A percentile compares a stretch with the other conserved stretches of the same genome.
Conservation (phyloP, 2,113 vertebrate species). For the Xenopus borealis region DNA sequence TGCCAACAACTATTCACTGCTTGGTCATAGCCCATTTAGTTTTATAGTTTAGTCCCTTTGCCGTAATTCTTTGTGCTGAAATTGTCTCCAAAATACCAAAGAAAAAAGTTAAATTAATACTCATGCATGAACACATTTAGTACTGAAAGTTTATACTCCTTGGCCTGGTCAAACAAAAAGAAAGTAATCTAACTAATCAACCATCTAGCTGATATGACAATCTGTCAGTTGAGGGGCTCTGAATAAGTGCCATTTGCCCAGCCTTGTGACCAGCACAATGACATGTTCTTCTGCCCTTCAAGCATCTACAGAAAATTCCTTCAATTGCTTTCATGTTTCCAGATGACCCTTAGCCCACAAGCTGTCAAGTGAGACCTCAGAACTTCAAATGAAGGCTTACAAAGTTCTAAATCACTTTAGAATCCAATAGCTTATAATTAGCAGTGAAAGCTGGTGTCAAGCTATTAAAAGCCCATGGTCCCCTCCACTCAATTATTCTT, state of each 20-base stretch:
- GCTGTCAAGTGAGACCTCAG: not conserved
- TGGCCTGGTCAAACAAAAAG: slow-evolving; percentile 12
- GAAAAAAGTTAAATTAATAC: not conserved
- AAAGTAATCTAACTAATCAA: slow-evolving; percentile 6
- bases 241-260: slow-evolving; percentile 3
- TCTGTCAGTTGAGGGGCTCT: slow-evolving; percentile 4
- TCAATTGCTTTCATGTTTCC: slow-evolving; percentile 30
- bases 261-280: slow-evolving; percentile 9
- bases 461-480: not conserved
- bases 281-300: slow-evolving; percentile 26
- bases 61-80: too few species aligned
- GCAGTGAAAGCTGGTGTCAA: slow-evolving; percentile 8
- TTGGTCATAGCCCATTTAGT: too few species aligned
- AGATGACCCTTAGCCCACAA: slow-evolving; percentile 23
- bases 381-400: not conserved
- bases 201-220: slow-evolving; percentile 5
- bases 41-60: too few species aligned
- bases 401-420: not conserved
- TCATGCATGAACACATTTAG: not conserved
- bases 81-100: not conserved
- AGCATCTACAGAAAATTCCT: slow-evolving; percentile 10
- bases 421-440: slow-evolving; percentile 16
- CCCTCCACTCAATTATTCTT: too few species aligned
- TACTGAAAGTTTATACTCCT: not conserved
- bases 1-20: too few species aligned